Evolutionary conservation across 2,797 vertebrate genomes (phyloP).

Genomic region (Schizopygopsis pylzovi): DNA sequence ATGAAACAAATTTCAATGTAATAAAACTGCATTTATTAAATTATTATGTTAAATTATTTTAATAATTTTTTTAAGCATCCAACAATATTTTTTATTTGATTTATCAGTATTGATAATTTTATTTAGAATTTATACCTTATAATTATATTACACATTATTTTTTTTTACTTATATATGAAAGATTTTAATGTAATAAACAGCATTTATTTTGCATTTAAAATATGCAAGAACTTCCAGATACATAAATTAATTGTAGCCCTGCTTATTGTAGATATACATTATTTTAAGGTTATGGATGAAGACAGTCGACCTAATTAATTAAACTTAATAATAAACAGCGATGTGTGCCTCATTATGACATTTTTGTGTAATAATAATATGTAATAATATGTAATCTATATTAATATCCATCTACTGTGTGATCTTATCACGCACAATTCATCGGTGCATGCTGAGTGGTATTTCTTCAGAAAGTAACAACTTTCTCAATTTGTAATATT

Average conservation of each 20-base stretch:
- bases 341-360: neutral
- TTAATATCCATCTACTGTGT: neutral
- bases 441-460: neutral
- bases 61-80: too few species aligned
- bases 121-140: too few species aligned
- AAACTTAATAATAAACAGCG: neutral
- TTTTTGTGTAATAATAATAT: neutral
- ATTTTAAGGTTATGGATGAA: neutral
- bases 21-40: too few species aligned
- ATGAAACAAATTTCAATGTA: too few species aligned
- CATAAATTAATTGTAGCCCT: neutral
- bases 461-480: neutral
- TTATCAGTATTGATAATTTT: too few species aligned
- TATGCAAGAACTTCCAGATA: neutral
- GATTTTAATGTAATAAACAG: neutral
- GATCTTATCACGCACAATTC: neutral
- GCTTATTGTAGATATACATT: neutral
- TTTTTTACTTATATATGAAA: neutral
- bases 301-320: neutral
- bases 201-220: neutral
- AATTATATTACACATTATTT: too few species aligned
- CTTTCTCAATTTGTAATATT: neutral
- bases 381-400: neutral
- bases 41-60: too few species aligned
- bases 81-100: neutral